A percentile compares a stretch with the other conserved stretches of the same genome.
Conservation (phyloP, 2,888 invertebrate genomes). For the Lampropteryx suffumata region DNA sequence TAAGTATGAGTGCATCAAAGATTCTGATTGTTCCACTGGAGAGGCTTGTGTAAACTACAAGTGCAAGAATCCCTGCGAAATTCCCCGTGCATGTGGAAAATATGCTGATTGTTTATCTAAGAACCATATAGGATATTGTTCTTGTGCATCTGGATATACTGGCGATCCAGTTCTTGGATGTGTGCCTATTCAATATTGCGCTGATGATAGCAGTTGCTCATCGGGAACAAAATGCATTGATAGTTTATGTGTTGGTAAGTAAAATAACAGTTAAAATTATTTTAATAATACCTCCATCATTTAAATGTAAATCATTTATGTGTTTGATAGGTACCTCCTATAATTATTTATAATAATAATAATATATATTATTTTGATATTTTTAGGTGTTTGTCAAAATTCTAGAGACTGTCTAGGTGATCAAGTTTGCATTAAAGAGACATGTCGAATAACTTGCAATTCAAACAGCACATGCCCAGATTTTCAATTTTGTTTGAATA, state of each 20-base stretch:
- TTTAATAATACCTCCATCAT: not conserved
- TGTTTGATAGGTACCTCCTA: no score
- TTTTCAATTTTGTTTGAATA: conserved; percentile 92
- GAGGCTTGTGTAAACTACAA: conserved; percentile 90
- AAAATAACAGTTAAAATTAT: not conserved
- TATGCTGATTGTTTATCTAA: conserved; percentile 89
- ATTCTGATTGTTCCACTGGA: conserved; percentile 87
- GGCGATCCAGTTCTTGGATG: conserved; percentile 94
- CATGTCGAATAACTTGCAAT: conserved; percentile 93
- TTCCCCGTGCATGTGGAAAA: conserved; percentile 92
- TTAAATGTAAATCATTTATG: no score
- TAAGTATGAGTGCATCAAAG: conserved; percentile 89
- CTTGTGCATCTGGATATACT: conserved; percentile 92
- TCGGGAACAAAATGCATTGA: conserved; percentile 92
- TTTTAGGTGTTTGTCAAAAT: conserved; percentile 88
- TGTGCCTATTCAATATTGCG: conserved; percentile 91
- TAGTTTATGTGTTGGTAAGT: conserved; percentile 89
- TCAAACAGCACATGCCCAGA: conserved; percentile 92
- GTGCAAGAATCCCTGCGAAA: conserved; percentile 91
- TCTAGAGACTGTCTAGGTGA: conserved; percentile 93
- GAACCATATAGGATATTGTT: conserved; percentile 91
- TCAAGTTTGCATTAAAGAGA: conserved; percentile 92
- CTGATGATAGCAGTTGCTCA: conserved; percentile 90
- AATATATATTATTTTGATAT: not conserved
- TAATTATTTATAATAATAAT: not conserved